Conservation (phyloP, 2,797 vertebrate genomes). For the Alectoris magna region DNA sequence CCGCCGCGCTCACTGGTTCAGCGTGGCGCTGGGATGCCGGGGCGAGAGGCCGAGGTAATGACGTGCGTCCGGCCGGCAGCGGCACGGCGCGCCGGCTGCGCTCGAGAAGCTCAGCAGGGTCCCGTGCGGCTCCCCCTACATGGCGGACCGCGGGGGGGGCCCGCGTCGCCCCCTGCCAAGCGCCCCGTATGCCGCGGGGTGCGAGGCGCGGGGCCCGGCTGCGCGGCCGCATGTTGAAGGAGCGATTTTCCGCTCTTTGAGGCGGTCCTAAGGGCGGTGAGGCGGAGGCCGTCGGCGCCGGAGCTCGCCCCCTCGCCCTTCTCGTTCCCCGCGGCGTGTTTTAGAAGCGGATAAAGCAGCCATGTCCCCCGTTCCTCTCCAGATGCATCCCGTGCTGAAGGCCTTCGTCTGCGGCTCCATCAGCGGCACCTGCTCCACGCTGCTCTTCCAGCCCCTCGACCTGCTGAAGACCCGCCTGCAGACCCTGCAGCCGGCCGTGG, state of each 20-base stretch:
- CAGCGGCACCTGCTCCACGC: slow-evolving; percentile 94
- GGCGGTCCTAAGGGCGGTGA: background rate
- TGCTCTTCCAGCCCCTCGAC: slow-evolving; percentile 96
- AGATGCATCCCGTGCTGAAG: slow-evolving; percentile 93
- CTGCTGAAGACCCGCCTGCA: slow-evolving; percentile 95
- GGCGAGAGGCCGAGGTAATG: background rate
- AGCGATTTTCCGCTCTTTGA: background rate
- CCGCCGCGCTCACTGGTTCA: background rate
- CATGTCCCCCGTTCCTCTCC: background rate
- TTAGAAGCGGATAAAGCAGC: background rate
- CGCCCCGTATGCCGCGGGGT: background rate
- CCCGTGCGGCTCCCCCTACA: background rate
- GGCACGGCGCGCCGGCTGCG: background rate
- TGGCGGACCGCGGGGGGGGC: too few species aligned
- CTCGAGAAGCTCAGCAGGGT: background rate
- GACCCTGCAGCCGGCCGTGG: slow-evolving; percentile 83
- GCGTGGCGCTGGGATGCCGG: background rate
- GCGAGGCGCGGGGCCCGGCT: background rate
- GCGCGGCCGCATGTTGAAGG: too few species aligned
- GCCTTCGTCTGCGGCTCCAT: slow-evolving; percentile 95
- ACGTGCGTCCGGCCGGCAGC: background rate
- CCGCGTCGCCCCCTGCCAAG: accelerated
- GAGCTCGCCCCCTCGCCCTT: background rate
- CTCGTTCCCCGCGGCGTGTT: background rate
- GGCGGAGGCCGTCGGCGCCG: too few species aligned